Evolutionary conservation across 2,113 vertebrate genomes (phyloP), one percentile per base, ranked within the genome.

Genomic region (Actinemys pallida): DNA sequence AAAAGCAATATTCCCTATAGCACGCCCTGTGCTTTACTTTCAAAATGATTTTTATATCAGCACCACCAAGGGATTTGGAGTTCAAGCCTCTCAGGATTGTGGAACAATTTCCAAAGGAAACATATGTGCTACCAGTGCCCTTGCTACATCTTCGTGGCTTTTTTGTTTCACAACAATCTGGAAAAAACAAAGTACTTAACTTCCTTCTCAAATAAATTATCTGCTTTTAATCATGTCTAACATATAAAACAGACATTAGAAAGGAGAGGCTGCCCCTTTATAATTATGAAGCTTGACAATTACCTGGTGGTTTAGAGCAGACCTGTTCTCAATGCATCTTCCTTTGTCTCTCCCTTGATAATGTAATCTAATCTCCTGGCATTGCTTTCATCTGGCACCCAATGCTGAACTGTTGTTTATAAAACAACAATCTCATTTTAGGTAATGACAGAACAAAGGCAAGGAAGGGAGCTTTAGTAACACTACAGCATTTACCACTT

Each of bases 351-450:
- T 95, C 93, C 89, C 95, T 96, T 92, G 94, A 96, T 96, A 98
- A 94, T 97, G 96, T 94, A 97, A 98, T 98, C 96, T 97, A 97
- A 98, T 98, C 98, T 96, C 95, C 90, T 96, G 95, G 95, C 96
- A 97, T 84, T 92, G 97, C 98, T 98, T 97, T 97, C 95, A 98
- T 97, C 97, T 97, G 97, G 97, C 97, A 98, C 96, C 93, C 96
- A 95, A 11, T 91, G 93, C 87, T 96, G 90, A 78, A 96, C 24
- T 0, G 42, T 72, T 98, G 95, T 96, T 97, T 97, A 97, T 97
- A 96, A 97, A 98, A 98, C 95, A 98, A 98, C 97, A 97, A 97
- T 95, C 96, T 97, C 90, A 94, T 90, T 94, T 91, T 96, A 81
- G 95, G 95, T 95, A 95, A 97, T 95, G 96, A 97, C 84, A 96